Evolutionary conservation across 2,797 vertebrate species (phyloP).

Genomic region (Chelidonichthys spinosus): DNA sequence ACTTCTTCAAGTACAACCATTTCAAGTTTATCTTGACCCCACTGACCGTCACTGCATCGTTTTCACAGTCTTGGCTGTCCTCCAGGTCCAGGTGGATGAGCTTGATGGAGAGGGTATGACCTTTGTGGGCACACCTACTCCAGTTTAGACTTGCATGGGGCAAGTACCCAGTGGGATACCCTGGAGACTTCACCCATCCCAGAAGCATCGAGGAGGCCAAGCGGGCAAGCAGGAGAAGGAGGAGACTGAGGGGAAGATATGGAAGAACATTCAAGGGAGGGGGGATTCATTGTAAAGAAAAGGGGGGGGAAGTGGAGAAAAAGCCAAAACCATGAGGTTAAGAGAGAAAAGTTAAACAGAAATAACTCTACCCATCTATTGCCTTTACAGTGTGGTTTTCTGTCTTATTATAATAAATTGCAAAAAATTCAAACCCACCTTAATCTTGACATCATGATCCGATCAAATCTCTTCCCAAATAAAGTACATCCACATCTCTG

Average conservation of each 20-base stretch:
- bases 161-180: conserved; percentile 88
- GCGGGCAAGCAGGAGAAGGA: conserved; percentile 60
- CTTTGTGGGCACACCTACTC: conserved; percentile 86
- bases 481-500: conserved; percentile 31
- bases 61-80: conserved; percentile 87
- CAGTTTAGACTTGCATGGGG: conserved; percentile 83
- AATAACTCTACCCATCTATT: background rate
- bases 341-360: background rate
- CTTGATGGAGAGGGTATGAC: conserved; percentile 86
- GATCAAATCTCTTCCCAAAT: conserved; percentile 58
- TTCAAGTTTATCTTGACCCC: background rate
- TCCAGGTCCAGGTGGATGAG: conserved; percentile 93
- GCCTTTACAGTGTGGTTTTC: background rate
- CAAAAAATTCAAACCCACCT: conserved; percentile 64
- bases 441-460: conserved; percentile 61
- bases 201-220: conserved; percentile 47
- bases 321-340: background rate
- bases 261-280: background rate
- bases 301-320: conserved; percentile 1
- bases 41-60: conserved; percentile 90
- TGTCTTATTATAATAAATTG: conserved; percentile 1
- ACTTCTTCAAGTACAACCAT: background rate
- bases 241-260: conserved; percentile 59
- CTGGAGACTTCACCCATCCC: conserved; percentile 88
- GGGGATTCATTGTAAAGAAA: background rate